These are phyloP conservation scores for Aurelia sp. DNA, from an alignment of 30 jellyfish, hydroid and myxozoan species.

Conservation along the genomic window DNA sequence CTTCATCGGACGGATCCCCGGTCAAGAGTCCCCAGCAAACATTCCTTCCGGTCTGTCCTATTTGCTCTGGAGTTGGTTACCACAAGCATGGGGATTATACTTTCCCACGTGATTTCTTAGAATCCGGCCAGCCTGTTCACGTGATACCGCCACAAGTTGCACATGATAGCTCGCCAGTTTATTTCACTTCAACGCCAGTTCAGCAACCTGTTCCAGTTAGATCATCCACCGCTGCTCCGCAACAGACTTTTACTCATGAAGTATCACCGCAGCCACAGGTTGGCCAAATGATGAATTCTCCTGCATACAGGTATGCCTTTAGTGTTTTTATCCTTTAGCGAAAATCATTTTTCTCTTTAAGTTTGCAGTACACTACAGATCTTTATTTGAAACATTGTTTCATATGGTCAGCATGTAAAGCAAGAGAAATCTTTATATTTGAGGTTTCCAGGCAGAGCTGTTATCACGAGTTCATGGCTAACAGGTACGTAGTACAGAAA, in stretches of 20 bases:
- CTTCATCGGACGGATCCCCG: neutral
- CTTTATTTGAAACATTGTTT: too few species aligned
- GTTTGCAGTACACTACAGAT: too few species aligned
- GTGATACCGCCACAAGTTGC: constrained; percentile 27
- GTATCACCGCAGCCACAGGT: constrained; percentile 33
- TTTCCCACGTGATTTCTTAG: constrained; percentile 66
- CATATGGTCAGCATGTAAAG: too few species aligned
- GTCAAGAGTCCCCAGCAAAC: constrained; percentile 3
- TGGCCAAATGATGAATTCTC: neutral
- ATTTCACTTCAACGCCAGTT: constrained; percentile 35
- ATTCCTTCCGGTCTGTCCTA: constrained; percentile 58
- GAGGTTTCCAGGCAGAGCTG: too few species aligned
- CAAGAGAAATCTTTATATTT: too few species aligned
- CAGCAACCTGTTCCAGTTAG: constrained; percentile 11
- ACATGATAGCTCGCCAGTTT: constrained; percentile 1
- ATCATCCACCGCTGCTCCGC: neutral
- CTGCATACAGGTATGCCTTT: neutral
- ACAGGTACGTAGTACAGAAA: too few species aligned
- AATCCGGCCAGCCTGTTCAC: constrained; percentile 36
- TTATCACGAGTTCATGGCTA: too few species aligned
- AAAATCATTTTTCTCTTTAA: too few species aligned
- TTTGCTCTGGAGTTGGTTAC: constrained; percentile 75
- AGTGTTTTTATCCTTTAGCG: too few species aligned
- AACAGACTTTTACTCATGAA: neutral
- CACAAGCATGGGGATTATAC: constrained; percentile 69